Evolutionary conservation across 2,797 vertebrate genomes (phyloP).

Genomic region (Neomorphus geoffroyi): DNA sequence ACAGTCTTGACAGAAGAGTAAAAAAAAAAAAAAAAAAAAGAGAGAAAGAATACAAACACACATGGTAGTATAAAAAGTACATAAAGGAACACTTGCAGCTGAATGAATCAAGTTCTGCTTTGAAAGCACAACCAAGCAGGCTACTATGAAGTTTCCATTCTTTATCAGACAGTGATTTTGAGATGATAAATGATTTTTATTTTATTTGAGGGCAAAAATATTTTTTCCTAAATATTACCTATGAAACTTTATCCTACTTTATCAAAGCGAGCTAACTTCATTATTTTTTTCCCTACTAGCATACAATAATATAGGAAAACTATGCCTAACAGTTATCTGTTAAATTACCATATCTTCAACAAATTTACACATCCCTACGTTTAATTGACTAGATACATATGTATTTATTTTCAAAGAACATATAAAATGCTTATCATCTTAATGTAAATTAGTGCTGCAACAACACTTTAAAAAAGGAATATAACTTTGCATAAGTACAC

Average conservation of each 20-base stretch:
- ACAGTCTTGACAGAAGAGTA: not conserved
- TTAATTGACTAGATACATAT: not conserved
- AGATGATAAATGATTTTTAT: not conserved
- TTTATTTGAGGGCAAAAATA: not conserved
- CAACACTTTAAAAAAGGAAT: not conserved
- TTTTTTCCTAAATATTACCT: not conserved
- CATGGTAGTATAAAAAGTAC: not conserved
- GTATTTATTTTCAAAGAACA: not conserved
- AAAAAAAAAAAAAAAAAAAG: not conserved
- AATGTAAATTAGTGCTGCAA: not conserved
- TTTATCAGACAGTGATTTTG: not conserved
- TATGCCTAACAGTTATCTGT: not conserved
- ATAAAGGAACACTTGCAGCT: not conserved
- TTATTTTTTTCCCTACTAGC: not conserved
- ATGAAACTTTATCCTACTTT: not conserved
- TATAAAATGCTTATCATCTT: not conserved
- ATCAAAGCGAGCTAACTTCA: not conserved
- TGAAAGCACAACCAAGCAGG: not conserved
- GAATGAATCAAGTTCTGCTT: not conserved
- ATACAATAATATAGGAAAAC: not conserved
- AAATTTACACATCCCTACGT: not conserved
- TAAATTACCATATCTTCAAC: not conserved
- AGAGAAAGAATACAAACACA: not conserved
- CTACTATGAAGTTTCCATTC: not conserved
- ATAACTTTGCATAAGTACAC: not conserved